Conservation (phyloP, 2,797 vertebrate genomes). For the Pelochelys cantorii region DNA sequence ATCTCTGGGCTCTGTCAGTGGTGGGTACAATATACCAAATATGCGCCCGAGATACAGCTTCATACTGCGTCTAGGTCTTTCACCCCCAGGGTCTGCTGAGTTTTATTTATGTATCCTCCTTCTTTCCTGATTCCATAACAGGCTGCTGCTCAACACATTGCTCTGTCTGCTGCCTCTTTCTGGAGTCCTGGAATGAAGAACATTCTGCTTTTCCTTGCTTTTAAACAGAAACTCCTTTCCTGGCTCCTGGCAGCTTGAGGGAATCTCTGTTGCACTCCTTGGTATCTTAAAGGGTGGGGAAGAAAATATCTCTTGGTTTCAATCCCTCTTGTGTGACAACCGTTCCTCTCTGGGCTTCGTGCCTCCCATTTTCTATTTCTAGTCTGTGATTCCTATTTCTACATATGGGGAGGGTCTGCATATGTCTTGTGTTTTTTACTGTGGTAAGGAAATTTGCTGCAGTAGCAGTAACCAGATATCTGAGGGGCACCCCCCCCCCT, state of each 20-base stretch:
- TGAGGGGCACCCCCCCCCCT: neutral
- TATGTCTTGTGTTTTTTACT: neutral
- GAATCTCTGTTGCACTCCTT: neutral
- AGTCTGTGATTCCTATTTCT: neutral
- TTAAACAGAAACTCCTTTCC: neutral
- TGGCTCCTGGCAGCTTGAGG: slow-evolving; percentile 24
- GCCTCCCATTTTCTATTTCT: neutral
- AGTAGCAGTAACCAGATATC: neutral
- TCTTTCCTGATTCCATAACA: slow-evolving; percentile 6
- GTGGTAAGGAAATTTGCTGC: fast-evolving
- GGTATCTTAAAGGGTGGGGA: neutral
- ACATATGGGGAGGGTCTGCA: neutral
- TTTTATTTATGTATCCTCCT: neutral
- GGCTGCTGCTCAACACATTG: neutral
- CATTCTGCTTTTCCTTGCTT: neutral
- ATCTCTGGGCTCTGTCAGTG: neutral
- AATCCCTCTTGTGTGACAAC: neutral
- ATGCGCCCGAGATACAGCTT: neutral
- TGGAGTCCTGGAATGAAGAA: neutral
- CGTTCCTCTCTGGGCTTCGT: neutral
- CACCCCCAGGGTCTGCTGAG: neutral
- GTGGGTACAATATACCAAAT: neutral
- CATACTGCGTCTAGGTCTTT: neutral
- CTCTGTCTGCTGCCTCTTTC: neutral
- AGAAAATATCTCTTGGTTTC: neutral